These are phyloP conservation scores for Araneus ventricosus DNA, from an alignment of 1,140 invertebrate species.

Conservation along the genomic window DNA sequence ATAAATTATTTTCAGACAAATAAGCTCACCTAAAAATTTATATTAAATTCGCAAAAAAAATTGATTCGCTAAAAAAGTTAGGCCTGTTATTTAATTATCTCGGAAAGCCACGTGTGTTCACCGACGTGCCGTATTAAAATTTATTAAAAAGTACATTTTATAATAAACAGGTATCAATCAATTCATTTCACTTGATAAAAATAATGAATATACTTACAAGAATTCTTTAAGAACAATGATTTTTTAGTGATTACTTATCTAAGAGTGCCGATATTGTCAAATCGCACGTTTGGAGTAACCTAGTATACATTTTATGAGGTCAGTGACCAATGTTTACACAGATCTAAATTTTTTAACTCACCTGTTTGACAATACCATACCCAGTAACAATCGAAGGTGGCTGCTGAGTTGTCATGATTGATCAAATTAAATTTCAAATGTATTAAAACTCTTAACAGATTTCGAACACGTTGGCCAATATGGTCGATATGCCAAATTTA, in stretches of 20 bases:
- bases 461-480: conserved; percentile 49
- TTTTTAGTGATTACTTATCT: background rate
- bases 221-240: background rate
- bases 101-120: conserved; percentile 19
- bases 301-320: conserved; percentile 54
- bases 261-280: background rate
- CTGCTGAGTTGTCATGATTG: conserved; percentile 60
- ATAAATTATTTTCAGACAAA: too few species aligned
- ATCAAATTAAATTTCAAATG: conserved; percentile 5
- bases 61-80: too few species aligned
- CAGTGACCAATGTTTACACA: conserved; percentile 62
- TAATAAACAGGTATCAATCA: background rate
- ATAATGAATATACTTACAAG: background rate
- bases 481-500: conserved; percentile 36
- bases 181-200: background rate
- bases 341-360: conserved; percentile 10
- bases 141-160: background rate
- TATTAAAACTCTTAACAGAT: background rate
- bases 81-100: too few species aligned
- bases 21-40: too few species aligned
- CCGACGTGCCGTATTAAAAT: background rate
- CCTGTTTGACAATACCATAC: conserved; percentile 67
- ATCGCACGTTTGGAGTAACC: background rate
- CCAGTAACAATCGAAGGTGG: background rate
- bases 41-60: too few species aligned